These are phyloP conservation scores for Listronotus oregonensis DNA, from an alignment of 1,140 invertebrate species.

Conservation along the genomic window DNA sequence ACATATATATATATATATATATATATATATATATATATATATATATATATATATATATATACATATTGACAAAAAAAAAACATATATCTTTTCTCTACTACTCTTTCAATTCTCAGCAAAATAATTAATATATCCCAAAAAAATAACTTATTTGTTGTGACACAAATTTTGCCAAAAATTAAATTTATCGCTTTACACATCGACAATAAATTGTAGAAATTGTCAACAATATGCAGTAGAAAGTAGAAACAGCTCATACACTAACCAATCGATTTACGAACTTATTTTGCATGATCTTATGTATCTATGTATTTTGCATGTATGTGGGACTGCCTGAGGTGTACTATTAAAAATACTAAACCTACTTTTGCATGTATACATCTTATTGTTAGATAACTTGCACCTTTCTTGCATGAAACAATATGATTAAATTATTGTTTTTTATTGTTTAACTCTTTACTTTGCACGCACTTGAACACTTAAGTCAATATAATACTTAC, in stretches of 20 bases:
- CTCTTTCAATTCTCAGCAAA: no score
- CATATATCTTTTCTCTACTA: no score
- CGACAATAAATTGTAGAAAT: conserved; percentile 4
- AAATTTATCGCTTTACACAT: conserved; percentile 4
- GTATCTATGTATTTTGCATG: background rate
- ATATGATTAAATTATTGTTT: conserved; percentile 1
- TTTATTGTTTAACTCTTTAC: background rate
- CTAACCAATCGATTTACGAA: background rate
- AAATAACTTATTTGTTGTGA: no score
- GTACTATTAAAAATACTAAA: conserved; percentile 6
- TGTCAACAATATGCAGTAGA: conserved; percentile 15
- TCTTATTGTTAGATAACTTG: background rate
- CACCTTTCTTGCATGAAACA: conserved; percentile 1
- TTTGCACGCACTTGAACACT: background rate
- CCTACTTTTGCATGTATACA: background rate
- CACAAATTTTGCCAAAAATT: conserved; percentile 1
- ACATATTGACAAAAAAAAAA: no score
- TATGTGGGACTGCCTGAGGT: conserved; percentile 1
- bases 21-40: no score
- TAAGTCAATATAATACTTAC: background rate
- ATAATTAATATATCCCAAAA: no score
- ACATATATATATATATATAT: no score
- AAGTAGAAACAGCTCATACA: conserved; percentile 10
- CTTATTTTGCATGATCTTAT: background rate
- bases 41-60: no score